Conservation (phyloP, 1,140 invertebrate species). For the Bombus breviceps region DNA sequence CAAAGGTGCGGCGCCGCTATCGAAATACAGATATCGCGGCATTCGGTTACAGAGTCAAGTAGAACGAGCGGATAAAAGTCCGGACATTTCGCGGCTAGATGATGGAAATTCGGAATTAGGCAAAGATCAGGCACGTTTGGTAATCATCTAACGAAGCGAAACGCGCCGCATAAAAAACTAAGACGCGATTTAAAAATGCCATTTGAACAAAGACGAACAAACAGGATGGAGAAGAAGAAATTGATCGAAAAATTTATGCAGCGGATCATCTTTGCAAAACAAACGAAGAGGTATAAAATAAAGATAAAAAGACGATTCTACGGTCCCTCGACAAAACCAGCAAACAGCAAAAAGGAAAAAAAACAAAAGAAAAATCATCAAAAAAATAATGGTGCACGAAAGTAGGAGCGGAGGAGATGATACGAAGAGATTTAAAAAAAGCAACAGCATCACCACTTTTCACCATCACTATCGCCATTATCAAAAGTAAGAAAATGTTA, state of each 20-base stretch:
- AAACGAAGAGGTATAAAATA: slow-evolving; percentile 32
- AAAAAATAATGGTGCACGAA: slow-evolving; percentile 59
- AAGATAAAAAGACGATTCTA: slow-evolving; percentile 20
- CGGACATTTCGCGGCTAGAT: neutral
- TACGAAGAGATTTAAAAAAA: slow-evolving; percentile 46
- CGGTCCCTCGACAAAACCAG: slow-evolving; percentile 50
- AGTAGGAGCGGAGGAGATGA: slow-evolving; percentile 58
- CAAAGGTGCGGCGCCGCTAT: neutral
- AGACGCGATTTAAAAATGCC: neutral
- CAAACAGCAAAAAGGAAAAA: slow-evolving; percentile 38
- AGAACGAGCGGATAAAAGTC: neutral
- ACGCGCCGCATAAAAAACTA: neutral
- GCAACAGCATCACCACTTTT: slow-evolving; percentile 60
- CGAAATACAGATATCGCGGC: neutral
- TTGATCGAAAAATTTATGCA: neutral
- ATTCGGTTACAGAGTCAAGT: neutral
- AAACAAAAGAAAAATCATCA: slow-evolving; percentile 25
- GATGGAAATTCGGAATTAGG: neutral
- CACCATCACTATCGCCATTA: slow-evolving; percentile 66
- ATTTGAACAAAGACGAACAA: neutral
- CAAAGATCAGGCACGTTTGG: too few relatives aligned
- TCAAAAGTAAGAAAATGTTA: slow-evolving; percentile 50
- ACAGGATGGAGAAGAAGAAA: neutral
- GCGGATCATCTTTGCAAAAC: neutral
- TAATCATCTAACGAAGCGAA: neutral